Percentiles rank a stretch among this genome's conserved stretches.
Conservation (phyloP, 2,888 invertebrate genomes). For the Thelaira solivaga region DNA sequence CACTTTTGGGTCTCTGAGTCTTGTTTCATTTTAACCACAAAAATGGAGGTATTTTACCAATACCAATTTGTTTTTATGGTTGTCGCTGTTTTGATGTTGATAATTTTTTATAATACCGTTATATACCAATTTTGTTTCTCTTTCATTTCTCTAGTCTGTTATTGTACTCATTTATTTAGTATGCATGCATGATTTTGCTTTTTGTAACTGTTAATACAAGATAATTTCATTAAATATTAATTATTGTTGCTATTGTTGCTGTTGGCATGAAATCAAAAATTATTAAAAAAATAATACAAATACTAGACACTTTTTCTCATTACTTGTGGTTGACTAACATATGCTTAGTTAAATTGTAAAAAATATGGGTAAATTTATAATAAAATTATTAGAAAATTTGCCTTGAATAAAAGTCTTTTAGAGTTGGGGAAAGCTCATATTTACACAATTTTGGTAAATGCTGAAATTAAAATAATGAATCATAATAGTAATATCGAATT, state of each 20-base stretch:
- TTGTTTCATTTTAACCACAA: neutral
- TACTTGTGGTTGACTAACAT: constrained; percentile 25
- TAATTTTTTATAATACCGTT: constrained; percentile 31
- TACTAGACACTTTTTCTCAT: neutral
- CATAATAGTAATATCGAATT: too few species aligned
- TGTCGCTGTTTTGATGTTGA: constrained; percentile 6
- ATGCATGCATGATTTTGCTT: constrained; percentile 49
- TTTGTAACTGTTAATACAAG: constrained; percentile 41
- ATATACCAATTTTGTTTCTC: neutral
- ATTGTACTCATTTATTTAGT: constrained; percentile 13
- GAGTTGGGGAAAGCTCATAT: too few species aligned
- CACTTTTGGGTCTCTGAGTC: too few species aligned
- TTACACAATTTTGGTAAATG: too few species aligned
- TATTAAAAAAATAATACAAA: neutral
- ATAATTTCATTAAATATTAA: constrained; percentile 30
- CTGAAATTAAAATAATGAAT: too few species aligned
- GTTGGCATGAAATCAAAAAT: neutral
- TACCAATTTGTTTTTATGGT: constrained; percentile 38
- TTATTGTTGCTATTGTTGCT: neutral
- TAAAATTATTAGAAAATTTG: too few species aligned
- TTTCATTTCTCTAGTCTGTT: neutral
- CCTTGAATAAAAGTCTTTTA: too few species aligned
- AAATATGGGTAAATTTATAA: constrained; percentile 5
- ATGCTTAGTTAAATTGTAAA: constrained; percentile 36
- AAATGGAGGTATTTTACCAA: neutral